Evolutionary conservation across 1,140 invertebrate genomes (phyloP).

Genomic region (Drosophila equinoxialis): DNA sequence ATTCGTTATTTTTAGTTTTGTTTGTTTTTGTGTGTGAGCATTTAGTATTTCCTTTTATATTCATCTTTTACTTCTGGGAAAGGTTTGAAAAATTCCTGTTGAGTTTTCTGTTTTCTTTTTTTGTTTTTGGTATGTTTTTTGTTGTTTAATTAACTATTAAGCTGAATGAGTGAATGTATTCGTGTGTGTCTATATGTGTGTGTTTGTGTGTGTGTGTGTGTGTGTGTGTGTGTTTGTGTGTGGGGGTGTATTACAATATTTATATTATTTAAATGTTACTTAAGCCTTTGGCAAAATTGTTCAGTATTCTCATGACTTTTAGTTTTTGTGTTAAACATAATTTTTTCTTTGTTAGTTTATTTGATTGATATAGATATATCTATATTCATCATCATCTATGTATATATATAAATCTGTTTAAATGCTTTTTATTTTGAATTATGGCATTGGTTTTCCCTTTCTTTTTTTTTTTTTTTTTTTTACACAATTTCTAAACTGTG

Average conservation of each 20-base stretch:
- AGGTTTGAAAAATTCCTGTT: constrained; percentile 38
- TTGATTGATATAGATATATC: constrained; percentile 66
- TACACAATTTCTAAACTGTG: constrained; percentile 80
- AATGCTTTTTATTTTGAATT: constrained; percentile 80
- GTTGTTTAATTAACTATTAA: constrained; percentile 66
- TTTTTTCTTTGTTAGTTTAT: constrained; percentile 31
- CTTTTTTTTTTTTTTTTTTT: constrained; percentile 42
- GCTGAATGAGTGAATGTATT: constrained; percentile 30
- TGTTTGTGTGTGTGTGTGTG: constrained; percentile 34
- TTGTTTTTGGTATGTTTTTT: constrained; percentile 66
- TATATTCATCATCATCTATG: constrained; percentile 37
- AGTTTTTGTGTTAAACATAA: constrained; percentile 52
- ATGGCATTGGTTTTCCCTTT: constrained; percentile 63
- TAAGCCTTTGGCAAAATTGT: constrained; percentile 79
- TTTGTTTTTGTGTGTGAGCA: constrained; percentile 10
- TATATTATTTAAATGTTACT: constrained; percentile 62
- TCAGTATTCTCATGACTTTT: constrained; percentile 74
- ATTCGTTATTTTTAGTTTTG: constrained; percentile 65
- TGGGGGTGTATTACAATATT: constrained; percentile 38
- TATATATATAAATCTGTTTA: constrained; percentile 56
- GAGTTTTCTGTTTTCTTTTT: constrained; percentile 21
- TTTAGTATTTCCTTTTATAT: constrained; percentile 21
- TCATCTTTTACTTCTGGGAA: constrained; percentile 62
- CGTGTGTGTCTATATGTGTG: constrained; percentile 20
- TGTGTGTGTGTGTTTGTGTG: constrained; percentile 32